Conservation (phyloP, 92 coral and sea anemone species). For the Actinernus sp. region DNA sequence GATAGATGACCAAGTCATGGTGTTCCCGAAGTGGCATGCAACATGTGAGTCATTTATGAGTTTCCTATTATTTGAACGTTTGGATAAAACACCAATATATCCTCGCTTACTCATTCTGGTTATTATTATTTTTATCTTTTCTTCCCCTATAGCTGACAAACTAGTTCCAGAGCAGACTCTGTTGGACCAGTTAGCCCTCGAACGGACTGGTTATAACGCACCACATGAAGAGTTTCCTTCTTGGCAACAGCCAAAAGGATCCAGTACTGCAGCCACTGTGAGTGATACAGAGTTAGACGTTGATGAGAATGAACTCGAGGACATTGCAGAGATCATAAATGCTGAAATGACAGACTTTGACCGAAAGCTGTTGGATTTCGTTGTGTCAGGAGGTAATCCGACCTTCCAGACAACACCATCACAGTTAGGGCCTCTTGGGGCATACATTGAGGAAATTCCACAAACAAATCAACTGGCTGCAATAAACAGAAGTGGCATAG, state of each 20-base stretch:
- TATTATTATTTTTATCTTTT: neutral
- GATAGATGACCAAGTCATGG: slow-evolving; percentile 85
- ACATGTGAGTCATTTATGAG: slow-evolving; percentile 53
- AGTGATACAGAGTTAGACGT: slow-evolving; percentile 7
- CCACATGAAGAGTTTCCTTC: slow-evolving; percentile 36
- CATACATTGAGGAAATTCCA: slow-evolving; percentile 36
- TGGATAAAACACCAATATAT: neutral
- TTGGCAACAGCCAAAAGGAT: neutral
- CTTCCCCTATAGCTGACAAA: slow-evolving; percentile 46
- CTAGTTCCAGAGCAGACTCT: slow-evolving; percentile 70
- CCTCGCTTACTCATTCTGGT: neutral
- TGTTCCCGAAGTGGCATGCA: slow-evolving; percentile 89
- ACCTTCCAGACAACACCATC: slow-evolving; percentile 3
- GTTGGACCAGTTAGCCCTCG: slow-evolving; percentile 58
- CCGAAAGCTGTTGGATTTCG: slow-evolving; percentile 53
- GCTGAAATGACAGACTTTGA: slow-evolving; percentile 61
- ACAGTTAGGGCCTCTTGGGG: slow-evolving; percentile 26
- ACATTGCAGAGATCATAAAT: slow-evolving; percentile 42
- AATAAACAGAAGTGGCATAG: neutral
- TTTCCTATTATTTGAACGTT: neutral
- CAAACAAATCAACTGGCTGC: neutral
- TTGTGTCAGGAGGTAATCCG: slow-evolving; percentile 40
- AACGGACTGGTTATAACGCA: slow-evolving; percentile 55
- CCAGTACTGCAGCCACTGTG: slow-evolving; percentile 1
- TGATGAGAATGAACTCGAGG: slow-evolving; percentile 37